Conservation (phyloP, 2,113 vertebrate species). For the Microtus richardsoni region DNA sequence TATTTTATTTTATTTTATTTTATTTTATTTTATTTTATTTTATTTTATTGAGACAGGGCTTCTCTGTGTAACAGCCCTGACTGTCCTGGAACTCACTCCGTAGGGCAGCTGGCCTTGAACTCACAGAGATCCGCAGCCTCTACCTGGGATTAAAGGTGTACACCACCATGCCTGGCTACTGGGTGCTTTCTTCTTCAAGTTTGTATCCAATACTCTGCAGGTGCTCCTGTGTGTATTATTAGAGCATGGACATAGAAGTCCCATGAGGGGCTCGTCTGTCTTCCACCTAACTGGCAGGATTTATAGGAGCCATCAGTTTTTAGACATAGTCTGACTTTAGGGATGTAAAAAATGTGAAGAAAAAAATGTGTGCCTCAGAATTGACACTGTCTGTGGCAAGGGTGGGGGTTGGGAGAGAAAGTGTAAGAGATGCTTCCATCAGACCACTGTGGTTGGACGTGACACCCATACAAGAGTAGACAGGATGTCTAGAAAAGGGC, state of each 20-base stretch:
- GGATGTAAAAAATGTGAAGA: neutral
- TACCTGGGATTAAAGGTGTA: too few relatives aligned
- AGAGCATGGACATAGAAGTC: neutral
- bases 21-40: too few relatives aligned
- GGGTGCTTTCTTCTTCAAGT: conserved; percentile 7
- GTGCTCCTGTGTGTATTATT: neutral
- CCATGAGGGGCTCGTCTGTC: neutral
- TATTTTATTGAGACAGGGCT: too few relatives aligned
- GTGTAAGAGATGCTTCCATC: conserved; percentile 12
- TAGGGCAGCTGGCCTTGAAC: too few relatives aligned
- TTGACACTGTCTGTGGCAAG: neutral
- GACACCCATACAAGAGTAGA: neutral
- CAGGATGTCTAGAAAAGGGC: neutral
- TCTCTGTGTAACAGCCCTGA: too few relatives aligned
- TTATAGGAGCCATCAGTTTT: neutral
- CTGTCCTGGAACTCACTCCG: too few relatives aligned
- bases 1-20: too few relatives aligned
- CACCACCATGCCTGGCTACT: too few relatives aligned
- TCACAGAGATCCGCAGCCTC: too few relatives aligned
- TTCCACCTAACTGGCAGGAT: neutral
- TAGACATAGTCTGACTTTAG: conserved; percentile 29
- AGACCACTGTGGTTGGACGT: neutral
- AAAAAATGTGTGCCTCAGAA: neutral
- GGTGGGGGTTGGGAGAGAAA: neutral
- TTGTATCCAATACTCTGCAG: neutral